phyloP scores from a whole-genome alignment of 1,140 invertebrate genomes.

The Pinna nobilis region DNA sequence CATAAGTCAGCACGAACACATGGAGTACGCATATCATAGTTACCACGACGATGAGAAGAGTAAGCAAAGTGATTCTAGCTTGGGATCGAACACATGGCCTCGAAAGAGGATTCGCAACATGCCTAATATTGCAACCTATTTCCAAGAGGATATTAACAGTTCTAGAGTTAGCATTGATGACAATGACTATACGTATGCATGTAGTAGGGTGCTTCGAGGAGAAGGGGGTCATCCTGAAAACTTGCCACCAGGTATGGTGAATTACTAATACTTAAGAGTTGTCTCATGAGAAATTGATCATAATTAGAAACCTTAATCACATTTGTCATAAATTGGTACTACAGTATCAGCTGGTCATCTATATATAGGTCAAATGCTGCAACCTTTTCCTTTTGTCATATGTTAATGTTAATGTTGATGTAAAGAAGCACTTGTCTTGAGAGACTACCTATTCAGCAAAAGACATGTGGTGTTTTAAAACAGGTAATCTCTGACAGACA shows the following conservation, averaged over 20 bases:
- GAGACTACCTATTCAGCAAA: no score
- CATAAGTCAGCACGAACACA: slow-evolving; percentile 11
- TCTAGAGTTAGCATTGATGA: slow-evolving; percentile 38
- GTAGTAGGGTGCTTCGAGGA: slow-evolving; percentile 36
- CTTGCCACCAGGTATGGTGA: slow-evolving; percentile 39
- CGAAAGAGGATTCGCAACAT: slow-evolving; percentile 44
- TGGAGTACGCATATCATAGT: slow-evolving; percentile 4
- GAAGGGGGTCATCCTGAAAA: slow-evolving; percentile 38
- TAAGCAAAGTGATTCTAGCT: slow-evolving; percentile 7
- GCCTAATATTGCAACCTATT: slow-evolving; percentile 34
- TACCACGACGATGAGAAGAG: slow-evolving; percentile 17
- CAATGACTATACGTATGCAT: slow-evolving; percentile 18
- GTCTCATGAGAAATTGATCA: no score
- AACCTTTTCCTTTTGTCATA: no score
- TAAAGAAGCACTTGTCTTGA: no score
- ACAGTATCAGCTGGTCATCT: no score
- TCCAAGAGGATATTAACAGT: slow-evolving; percentile 21
- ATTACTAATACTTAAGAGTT: no score
- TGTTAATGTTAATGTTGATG: no score
- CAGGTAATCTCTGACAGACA: no score
- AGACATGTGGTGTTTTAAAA: no score
- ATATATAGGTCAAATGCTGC: no score
- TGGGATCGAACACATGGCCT: slow-evolving; percentile 58
- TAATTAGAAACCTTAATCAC: no score
- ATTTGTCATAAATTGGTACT: no score